These are phyloP conservation scores for Gari tellinella DNA, from an alignment of 2,888 invertebrate species.

Conservation along the genomic window DNA sequence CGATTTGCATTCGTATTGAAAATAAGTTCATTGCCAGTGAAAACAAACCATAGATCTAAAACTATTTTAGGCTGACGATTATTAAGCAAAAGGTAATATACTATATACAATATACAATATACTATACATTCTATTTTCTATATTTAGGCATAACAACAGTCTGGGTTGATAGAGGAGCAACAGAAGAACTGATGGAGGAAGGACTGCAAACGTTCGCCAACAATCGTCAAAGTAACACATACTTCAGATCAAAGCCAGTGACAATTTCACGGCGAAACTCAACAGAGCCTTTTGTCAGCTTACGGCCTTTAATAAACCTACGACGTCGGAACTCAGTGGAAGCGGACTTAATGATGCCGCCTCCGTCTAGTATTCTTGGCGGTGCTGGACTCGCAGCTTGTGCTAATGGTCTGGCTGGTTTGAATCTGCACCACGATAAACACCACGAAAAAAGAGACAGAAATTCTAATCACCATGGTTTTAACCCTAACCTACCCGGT, in stretches of 20 bases:
- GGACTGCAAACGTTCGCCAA: conserved; percentile 62
- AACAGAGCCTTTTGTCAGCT: conserved; percentile 57
- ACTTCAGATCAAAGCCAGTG: conserved; percentile 59
- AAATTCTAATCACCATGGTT: conserved; percentile 27
- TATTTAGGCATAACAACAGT: conserved; percentile 62
- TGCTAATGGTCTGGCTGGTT: conserved; percentile 36
- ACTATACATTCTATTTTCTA: too few relatives aligned
- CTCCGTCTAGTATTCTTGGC: conserved; percentile 31
- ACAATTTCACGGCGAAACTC: conserved; percentile 58
- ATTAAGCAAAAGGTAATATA: too few relatives aligned
- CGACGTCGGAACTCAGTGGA: conserved; percentile 58
- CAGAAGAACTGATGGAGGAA: conserved; percentile 67
- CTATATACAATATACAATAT: too few relatives aligned
- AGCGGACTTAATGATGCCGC: conserved; percentile 26
- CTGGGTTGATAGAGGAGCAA: conserved; percentile 65
- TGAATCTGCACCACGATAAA: conserved; percentile 9
- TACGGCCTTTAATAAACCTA: conserved; percentile 52
- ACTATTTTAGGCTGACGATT: too few relatives aligned
- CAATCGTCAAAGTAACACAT: conserved; percentile 60
- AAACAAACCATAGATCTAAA: too few relatives aligned
- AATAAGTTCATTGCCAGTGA: too few relatives aligned
- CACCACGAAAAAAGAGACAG: conserved; percentile 40
- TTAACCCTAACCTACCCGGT: conserved; percentile 50
- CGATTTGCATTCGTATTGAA: too few relatives aligned
- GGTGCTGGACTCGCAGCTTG: conserved; percentile 41